Base-by-base conservation (phyloP, 2,113 vertebrate species). In the Pterocles orientalis region DNA sequence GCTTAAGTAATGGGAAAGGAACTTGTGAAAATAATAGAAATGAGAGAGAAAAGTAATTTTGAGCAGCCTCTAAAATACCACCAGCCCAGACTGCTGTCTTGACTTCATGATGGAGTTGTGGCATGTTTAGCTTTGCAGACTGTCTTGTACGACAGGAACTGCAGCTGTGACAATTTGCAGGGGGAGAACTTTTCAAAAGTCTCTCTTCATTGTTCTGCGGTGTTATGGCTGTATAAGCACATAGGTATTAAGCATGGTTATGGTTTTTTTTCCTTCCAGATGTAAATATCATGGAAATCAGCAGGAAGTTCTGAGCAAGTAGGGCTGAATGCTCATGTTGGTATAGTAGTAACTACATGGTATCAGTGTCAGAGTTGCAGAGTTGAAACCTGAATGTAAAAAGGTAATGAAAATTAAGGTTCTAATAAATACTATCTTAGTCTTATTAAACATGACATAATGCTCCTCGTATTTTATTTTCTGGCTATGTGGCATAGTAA, bases 1-100 rank as follows among this genome's bases (percentile, higher is more conserved):
- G 66, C 50, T 93, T 77, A 90, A 88, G 66, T 88, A 92, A 92
- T 70, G 79, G 62, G 71, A 92, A 94, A 80, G 41, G 54, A 92
- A 93, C 90, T 90, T 86, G 76, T 88, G 86, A 93, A 93, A 89
- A 79, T 88, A 95, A 95, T 92, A 87, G 43, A 82, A 95, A 84
- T 53, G 34, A 83, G 91, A 51, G 76, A 47, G 31, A 78, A 91
- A 95, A 91, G 77, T 64, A 68, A 41, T 94, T 91, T 79, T 87
- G 20, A 82, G 65, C 88, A 79, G 53, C 69, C 20, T 91, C 73
- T 72, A 57, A 92, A 94, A 71, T 71, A 86, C 33, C 86, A 84
- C 53, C 48, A 68, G 25, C 33, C 48, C 73, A 95, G 60, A 51
- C 56, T 51, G 23, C 69, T 88, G 39, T 60, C 61, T 86, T 94